A percentile compares a stretch with the other conserved stretches of the same genome.
Conservation (phyloP, 2,888 invertebrate genomes). For the Lamproptera curius region DNA sequence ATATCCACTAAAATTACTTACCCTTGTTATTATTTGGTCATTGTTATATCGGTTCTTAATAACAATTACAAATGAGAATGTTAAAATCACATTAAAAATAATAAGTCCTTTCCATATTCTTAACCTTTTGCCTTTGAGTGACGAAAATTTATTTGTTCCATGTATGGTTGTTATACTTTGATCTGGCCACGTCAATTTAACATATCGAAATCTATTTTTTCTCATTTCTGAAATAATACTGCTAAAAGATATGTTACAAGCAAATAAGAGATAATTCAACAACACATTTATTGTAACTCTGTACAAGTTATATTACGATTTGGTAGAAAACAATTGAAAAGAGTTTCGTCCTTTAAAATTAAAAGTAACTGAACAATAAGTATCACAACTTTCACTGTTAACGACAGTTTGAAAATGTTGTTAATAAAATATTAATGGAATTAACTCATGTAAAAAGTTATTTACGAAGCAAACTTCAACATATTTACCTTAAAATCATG, state of each 20-base stretch:
- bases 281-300: background rate
- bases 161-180: conserved; percentile 48
- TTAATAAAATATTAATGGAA: background rate
- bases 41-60: conserved; percentile 49
- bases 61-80: conserved; percentile 41
- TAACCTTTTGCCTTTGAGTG: conserved; percentile 31
- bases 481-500: too few species aligned
- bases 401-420: background rate
- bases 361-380: too few species aligned
- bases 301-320: background rate
- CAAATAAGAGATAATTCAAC: background rate
- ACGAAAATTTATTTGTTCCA: conserved; percentile 41
- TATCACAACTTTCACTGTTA: background rate
- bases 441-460: too few species aligned
- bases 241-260: too few species aligned
- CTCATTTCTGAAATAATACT: too few species aligned
- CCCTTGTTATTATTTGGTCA: conserved; percentile 54
- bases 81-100: conserved; percentile 36
- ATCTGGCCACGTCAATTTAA: conserved; percentile 22
- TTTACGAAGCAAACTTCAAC: too few species aligned
- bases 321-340: background rate
- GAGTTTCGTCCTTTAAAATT: too few species aligned
- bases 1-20: too few species aligned
- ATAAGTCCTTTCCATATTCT: conserved; percentile 41
- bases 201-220: too few species aligned